phyloP scores from a whole-genome alignment of 2,797 vertebrate species.

The Cichlasoma orientale region DNA sequence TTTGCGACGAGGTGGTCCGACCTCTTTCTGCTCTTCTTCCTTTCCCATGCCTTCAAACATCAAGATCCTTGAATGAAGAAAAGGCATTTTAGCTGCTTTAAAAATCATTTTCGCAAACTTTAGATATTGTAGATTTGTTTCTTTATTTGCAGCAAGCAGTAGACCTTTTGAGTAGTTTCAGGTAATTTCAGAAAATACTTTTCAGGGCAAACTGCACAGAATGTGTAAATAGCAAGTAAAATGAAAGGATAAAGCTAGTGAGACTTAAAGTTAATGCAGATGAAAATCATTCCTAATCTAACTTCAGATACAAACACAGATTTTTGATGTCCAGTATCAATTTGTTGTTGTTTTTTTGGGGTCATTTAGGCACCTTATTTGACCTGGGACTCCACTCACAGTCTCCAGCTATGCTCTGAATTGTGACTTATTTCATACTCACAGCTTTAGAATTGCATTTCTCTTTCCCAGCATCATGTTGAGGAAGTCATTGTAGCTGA shows the following conservation, averaged over 20 bases:
- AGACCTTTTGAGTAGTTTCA: neutral
- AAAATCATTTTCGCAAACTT: neutral
- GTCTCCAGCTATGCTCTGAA: neutral
- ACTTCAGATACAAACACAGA: neutral
- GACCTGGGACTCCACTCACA: neutral
- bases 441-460: conserved; percentile 86
- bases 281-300: neutral
- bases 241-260: neutral
- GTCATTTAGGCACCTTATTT: neutral
- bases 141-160: neutral
- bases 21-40: conserved; percentile 74
- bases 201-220: neutral
- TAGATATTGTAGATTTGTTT: neutral
- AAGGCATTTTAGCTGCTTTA: conserved; percentile 3
- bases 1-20: conserved; percentile 78
- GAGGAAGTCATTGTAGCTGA: conserved; percentile 84
- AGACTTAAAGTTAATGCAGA: neutral
- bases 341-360: neutral
- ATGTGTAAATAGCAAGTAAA: neutral
- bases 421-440: conserved; percentile 44
- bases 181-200: neutral
- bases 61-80: conserved; percentile 79
- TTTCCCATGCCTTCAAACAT: conserved; percentile 85
- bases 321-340: neutral
- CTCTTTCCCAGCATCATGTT: conserved; percentile 88